Evolutionary conservation across 2,888 invertebrate genomes (phyloP), one percentile per base, ranked within the genome.

Genomic region (Dicyrtoma fusca): DNA sequence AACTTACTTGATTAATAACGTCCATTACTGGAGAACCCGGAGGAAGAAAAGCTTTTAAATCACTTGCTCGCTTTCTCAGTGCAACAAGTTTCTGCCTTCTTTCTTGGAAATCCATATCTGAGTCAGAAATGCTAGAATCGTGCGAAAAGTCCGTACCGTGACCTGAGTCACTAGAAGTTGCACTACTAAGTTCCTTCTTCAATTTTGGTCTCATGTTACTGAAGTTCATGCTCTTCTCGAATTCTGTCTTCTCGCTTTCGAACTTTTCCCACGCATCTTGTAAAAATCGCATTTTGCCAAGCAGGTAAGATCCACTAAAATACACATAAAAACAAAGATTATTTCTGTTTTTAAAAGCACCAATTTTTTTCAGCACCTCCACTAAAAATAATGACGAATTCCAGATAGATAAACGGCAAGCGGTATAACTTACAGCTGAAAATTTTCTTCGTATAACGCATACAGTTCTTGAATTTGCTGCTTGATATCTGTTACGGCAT

Each of bases 221-320:
- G 4, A 74, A 73, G 53, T 64, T 71, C 11, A 80, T 72, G 23
- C 71, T 74, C 64, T 78, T 78, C 61, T 80, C 80, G 62, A 80
- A 80, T 26, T 79, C 80, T 62, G 26, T 66, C 53, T 77, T 79
- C 62, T 80, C 80, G 42, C 57, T 72, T 59, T 80, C 80, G 69
- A 80, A 80, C 45, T 77, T 75, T 53, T 78, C 78, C 80, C 80
- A 80, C 6, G 80, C 80, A 55, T 79, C 79, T 75, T 79, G 77
- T 42, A 80, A 63, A 61, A 75, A 80, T 21, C 74, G 69, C 80
- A 80, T 80, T 76, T 80, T 80, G 25, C 76, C 79, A 63, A 80
- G 69, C 6, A 80, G 65, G 70, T 76, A 80, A 44, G 78, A 74
- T n/a, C 80, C 80, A 42, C 80, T 80, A 51, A 17, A 51, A 64